Conservation (phyloP, 1,140 invertebrate genomes). For the Ooceraea biroi region DNA sequence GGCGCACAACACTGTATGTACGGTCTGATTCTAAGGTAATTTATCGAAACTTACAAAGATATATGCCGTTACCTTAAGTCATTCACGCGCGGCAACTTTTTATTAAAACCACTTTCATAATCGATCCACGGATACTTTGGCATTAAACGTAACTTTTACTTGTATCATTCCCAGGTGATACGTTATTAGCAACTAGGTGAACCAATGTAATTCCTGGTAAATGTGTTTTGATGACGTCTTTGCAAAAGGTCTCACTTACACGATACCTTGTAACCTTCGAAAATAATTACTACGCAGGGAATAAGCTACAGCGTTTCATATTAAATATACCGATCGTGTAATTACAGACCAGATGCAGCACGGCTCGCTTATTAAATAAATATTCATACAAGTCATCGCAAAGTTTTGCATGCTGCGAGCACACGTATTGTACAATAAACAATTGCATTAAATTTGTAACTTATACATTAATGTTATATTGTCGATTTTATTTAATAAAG, state of each 20-base stretch:
- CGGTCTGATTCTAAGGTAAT: constrained; percentile 20
- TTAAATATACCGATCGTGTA: background rate
- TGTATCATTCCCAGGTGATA: background rate
- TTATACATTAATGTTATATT: background rate
- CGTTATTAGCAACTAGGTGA: constrained; percentile 46
- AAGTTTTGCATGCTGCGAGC: constrained; percentile 9
- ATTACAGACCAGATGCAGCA: constrained; percentile 29
- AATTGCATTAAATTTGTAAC: constrained; percentile 9
- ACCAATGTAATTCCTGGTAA: constrained; percentile 34
- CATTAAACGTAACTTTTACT: constrained; percentile 67
- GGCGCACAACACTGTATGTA: background rate
- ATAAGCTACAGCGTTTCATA: constrained; percentile 2
- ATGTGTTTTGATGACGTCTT: constrained; percentile 31
- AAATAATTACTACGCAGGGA: constrained; percentile 6
- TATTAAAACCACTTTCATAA: constrained; percentile 63
- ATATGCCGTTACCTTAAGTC: background rate
- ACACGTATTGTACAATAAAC: constrained; percentile 47
- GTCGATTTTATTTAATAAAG: constrained; percentile 8
- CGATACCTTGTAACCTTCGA: constrained; percentile 15
- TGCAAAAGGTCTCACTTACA: constrained; percentile 33
- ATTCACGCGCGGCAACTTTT: constrained; percentile 53
- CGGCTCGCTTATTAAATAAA: constrained; percentile 16
- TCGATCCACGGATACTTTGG: constrained; percentile 58
- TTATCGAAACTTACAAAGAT: constrained; percentile 44
- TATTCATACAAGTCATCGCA: constrained; percentile 19